Base-by-base conservation (phyloP, 2,113 vertebrate species). In the Camarhynchus parvulus region DNA sequence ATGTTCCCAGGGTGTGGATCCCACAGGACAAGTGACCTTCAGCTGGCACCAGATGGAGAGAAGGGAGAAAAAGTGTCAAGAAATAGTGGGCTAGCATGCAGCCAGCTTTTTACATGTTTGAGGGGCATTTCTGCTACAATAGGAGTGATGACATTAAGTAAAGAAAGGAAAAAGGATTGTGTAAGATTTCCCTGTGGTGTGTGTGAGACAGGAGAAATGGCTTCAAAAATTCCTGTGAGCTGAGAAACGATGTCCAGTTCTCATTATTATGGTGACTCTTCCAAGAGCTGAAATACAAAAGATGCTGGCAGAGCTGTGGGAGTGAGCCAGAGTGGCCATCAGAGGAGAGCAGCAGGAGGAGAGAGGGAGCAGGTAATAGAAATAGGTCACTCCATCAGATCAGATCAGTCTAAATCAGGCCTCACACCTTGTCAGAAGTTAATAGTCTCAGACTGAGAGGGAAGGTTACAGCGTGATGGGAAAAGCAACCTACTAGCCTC, bases 391-490 rank as follows among this genome's bases (percentile, higher is more conserved):
- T 74, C 88, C 55, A 90, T 88, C 88, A 69, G 46, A 83, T 72
- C 75, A 52, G 77, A 86, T 67, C 63, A 85, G 72, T 33, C 79
- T 63, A 86, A 93, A 88, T 83, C 68, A 82, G 79, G 42, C 75
- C 90, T 97, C 81, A 63, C 31, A 86, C 83, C 68, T 74, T 88
- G 79, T 88, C 86, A 93, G 87, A 81, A 92, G 87, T 70, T 87
- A 93, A 77, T 86, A 73, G 83, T 55, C 88, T 90, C 79, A 81
- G 68, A 35, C 72, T 46, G 83, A 86, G 68, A 90, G 35, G 41
- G 55, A 83, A 97, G 42, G 61, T 63, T 90, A 55, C 67, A 67
- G 50, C 11, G 16, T 62, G 37, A 80, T 46, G 35, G 35, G 50
- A 88, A 52, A 88, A 90, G 18, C 28, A 88, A 74, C 4, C 58